phyloP scores from a whole-genome alignment of 1,140 invertebrate species.

The Macrobrachium nipponense region DNA sequence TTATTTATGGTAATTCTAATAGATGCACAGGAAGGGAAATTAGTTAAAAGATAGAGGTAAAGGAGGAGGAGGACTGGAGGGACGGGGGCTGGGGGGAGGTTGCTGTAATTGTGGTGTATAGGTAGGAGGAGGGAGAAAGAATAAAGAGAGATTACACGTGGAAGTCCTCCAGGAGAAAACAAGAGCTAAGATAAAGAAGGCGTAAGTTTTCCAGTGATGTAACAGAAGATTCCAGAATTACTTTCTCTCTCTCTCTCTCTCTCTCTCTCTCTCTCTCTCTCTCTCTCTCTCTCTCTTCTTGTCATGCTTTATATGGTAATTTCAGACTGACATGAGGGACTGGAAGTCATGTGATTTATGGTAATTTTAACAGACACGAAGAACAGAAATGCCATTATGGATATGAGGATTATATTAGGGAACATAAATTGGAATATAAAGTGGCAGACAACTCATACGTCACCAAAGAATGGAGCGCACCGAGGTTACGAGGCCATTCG shows the following conservation, averaged over 20 bases:
- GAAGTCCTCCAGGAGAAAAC: neutral
- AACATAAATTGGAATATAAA: constrained; percentile 28
- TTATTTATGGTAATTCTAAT: constrained; percentile 23
- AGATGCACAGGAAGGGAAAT: neutral
- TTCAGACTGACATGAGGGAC: neutral
- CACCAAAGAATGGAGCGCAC: neutral
- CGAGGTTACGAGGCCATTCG: neutral
- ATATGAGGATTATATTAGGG: constrained; percentile 40
- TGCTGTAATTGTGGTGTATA: neutral
- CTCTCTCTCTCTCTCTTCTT: too few relatives aligned
- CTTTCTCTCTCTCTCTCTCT: too few relatives aligned
- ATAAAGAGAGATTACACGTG: neutral
- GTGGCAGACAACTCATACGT: constrained; percentile 22
- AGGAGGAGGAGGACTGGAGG: neutral
- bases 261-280: too few relatives aligned
- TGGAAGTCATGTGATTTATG: constrained; percentile 24
- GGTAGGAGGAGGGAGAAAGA: neutral
- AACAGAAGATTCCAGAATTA: too few relatives aligned
- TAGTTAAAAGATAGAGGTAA: neutral
- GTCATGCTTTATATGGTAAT: too few relatives aligned
- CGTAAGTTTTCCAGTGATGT: too few relatives aligned
- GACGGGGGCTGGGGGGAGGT: neutral
- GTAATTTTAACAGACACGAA: constrained; percentile 40
- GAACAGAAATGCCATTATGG: constrained; percentile 41
- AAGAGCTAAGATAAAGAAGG: neutral